A percentile compares a stretch with the other conserved stretches of the same genome.
Evolutionary conservation across 2,113 vertebrate species (phyloP).

Genomic region (Lophius piscatorius): DNA sequence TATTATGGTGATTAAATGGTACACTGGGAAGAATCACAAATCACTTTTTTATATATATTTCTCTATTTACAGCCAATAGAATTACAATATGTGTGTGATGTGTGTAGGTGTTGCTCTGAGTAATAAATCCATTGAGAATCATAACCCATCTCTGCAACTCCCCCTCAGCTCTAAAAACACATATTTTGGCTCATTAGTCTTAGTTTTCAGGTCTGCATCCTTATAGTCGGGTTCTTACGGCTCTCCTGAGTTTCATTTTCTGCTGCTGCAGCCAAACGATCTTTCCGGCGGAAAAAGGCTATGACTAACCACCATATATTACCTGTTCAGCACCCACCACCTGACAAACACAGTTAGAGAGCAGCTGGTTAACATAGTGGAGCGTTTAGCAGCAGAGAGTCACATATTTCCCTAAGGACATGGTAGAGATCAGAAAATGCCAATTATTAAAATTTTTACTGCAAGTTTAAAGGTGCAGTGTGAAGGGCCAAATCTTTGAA

Average conservation of each 20-base stretch:
- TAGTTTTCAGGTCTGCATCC: not conserved
- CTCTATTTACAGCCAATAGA: not conserved
- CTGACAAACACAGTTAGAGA: not conserved
- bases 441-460: too few species aligned
- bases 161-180: not conserved
- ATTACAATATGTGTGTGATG: not conserved
- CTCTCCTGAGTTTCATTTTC: not conserved
- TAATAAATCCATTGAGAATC: too few species aligned
- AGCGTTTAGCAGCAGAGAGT: too few species aligned
- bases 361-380: too few species aligned
- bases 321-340: slow-evolving; percentile 2
- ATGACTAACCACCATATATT: not conserved
- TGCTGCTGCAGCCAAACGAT: not conserved
- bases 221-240: not conserved
- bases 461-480: too few species aligned
- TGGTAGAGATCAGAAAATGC: too few species aligned
- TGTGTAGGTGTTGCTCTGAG: too few species aligned
- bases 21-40: not conserved
- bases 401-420: too few species aligned
- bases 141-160: not conserved
- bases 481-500: too few species aligned
- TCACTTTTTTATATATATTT: not conserved
- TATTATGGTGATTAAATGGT: not conserved
- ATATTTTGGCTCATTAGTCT: slow-evolving; percentile 14
- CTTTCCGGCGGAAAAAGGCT: not conserved